Conservation (phyloP, 2,113 vertebrate species). For the Indicator maculatus region DNA sequence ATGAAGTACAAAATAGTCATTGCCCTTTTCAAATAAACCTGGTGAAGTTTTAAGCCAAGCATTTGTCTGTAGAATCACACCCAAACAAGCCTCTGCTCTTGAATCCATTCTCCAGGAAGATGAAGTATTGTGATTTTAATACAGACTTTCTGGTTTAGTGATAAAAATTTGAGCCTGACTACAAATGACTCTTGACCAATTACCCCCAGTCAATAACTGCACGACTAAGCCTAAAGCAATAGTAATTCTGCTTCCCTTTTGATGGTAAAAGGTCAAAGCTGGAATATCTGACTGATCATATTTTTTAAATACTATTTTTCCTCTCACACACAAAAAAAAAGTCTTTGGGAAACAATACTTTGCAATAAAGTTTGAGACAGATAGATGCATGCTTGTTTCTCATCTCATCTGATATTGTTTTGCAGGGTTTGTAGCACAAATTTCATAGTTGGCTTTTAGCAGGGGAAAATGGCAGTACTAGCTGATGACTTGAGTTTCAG, state of each 20-base stretch:
- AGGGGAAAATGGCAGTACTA: background rate
- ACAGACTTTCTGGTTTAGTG: background rate
- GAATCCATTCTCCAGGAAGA: background rate
- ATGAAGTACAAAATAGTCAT: background rate
- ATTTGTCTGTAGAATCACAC: background rate
- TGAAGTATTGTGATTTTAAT: background rate
- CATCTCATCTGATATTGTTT: background rate
- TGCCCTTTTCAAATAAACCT: conserved; percentile 16
- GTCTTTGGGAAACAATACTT: background rate
- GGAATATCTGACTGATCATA: background rate
- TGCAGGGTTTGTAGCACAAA: background rate
- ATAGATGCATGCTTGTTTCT: no score
- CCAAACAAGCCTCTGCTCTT: background rate
- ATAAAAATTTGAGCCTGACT: background rate
- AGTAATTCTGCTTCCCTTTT: background rate
- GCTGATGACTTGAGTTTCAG: background rate
- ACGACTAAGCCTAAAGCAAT: background rate
- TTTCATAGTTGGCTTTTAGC: background rate
- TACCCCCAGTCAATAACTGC: background rate
- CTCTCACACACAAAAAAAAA: background rate
- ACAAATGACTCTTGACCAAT: background rate
- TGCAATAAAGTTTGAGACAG: background rate
- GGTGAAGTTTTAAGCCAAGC: background rate
- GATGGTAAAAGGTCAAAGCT: background rate
- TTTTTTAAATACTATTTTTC: background rate